phyloP scores from a whole-genome alignment of 2,888 invertebrate species.

The Caenorhabditis parvicauda region DNA sequence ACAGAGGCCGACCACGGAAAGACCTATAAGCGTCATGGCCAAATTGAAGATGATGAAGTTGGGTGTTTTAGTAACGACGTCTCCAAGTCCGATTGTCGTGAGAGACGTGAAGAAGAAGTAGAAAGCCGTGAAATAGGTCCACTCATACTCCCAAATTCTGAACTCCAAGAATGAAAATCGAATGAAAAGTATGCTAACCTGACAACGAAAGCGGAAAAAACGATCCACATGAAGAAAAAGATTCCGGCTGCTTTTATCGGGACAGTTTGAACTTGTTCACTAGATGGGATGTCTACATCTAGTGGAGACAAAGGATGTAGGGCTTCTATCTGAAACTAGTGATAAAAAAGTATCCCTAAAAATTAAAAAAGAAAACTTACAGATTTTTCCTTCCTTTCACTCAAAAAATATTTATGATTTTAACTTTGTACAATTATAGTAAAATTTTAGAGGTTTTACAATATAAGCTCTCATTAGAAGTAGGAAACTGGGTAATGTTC shows the following conservation, averaged over 20 bases:
- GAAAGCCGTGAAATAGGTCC: conserved; percentile 50
- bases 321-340: conserved; percentile 36
- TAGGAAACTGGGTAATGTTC: no score
- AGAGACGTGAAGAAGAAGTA: conserved; percentile 52
- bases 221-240: conserved; percentile 45
- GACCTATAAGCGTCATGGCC: conserved; percentile 41
- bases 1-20: conserved; percentile 46
- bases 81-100: conserved; percentile 48
- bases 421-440: no score
- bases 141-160: conserved; percentile 47
- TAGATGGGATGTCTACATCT: conserved; percentile 33
- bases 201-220: conserved; percentile 37
- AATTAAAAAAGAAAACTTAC: no score
- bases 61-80: conserved; percentile 49
- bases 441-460: no score
- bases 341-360: background rate
- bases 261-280: conserved; percentile 46
- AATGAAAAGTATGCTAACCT: conserved; percentile 8
- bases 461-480: no score
- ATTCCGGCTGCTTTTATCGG: conserved; percentile 46
- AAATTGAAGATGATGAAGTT: conserved; percentile 50
- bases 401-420: background rate
- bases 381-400: no score
- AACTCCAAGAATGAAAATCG: conserved; percentile 1
- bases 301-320: conserved; percentile 31